Conservation (phyloP, 2,797 vertebrate species). For the Champsocephalus gunnari region DNA sequence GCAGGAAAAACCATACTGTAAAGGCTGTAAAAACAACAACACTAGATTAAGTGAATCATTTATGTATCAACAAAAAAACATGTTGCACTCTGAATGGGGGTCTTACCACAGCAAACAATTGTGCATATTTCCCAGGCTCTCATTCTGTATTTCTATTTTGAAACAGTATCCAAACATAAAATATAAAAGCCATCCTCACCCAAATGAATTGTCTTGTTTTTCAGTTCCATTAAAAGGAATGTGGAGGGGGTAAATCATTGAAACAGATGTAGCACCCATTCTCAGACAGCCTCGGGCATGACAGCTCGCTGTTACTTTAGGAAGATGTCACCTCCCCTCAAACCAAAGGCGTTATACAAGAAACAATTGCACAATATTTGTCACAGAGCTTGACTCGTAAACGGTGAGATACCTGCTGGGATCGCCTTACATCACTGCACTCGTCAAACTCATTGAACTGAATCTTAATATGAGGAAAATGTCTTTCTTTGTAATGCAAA, state of each 20-base stretch:
- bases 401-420: conserved; percentile 60
- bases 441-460: conserved; percentile 11
- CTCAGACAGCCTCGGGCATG: conserved; percentile 50
- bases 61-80: neutral
- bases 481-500: conserved; percentile 16
- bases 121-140: neutral
- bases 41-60: too few species aligned
- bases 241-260: neutral
- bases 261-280: conserved; percentile 42
- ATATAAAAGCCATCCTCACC: neutral
- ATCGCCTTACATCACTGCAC: conserved; percentile 32
- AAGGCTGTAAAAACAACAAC: too few species aligned
- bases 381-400: conserved; percentile 44
- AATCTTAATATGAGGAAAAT: conserved; percentile 10
- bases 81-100: neutral
- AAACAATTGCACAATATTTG: conserved; percentile 53
- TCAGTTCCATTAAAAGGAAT: conserved; percentile 21
- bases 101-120: neutral
- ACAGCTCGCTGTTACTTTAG: conserved; percentile 59
- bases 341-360: conserved; percentile 52
- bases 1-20: too few species aligned
- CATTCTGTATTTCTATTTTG: neutral
- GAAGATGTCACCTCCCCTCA: conserved; percentile 66
- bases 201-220: conserved; percentile 5
- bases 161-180: neutral